Conservation (phyloP, 2,113 vertebrate species). For the Hippocampus mohnikei region DNA sequence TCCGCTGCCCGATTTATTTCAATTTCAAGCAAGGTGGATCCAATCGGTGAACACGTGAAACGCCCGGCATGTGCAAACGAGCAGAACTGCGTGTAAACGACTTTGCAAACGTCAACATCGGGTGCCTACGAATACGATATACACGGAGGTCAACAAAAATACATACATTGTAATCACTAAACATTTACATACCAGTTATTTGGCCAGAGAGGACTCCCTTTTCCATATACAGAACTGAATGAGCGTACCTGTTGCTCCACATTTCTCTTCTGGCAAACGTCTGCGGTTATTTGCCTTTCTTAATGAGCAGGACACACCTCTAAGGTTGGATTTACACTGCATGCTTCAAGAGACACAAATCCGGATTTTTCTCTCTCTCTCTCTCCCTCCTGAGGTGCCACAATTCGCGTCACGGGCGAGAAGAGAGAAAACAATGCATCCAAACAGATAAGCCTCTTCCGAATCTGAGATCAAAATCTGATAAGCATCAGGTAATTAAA, state of each 20-base stretch:
- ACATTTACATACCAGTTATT: background rate
- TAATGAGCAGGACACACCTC: background rate
- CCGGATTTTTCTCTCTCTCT: background rate
- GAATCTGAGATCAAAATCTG: background rate
- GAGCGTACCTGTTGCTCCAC: background rate
- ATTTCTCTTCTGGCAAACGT: background rate
- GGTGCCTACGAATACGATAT: no score
- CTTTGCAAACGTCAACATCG: background rate
- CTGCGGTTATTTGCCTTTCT: background rate
- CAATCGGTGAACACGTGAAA: background rate
- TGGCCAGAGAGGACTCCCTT: background rate
- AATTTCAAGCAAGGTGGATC: background rate
- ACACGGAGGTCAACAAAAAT: background rate
- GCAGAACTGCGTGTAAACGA: background rate
- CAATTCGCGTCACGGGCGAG: no score
- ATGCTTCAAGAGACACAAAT: background rate
- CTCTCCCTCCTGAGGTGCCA: no score
- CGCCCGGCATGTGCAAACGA: background rate
- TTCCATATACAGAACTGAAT: background rate
- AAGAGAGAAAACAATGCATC: background rate
- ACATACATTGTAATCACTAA: background rate
- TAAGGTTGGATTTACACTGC: background rate
- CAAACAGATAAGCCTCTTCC: background rate
- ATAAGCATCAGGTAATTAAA: background rate
- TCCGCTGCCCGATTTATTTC: background rate